Conservation (phyloP, 2,888 invertebrate genomes). For the Drosophila melanosoma region DNA sequence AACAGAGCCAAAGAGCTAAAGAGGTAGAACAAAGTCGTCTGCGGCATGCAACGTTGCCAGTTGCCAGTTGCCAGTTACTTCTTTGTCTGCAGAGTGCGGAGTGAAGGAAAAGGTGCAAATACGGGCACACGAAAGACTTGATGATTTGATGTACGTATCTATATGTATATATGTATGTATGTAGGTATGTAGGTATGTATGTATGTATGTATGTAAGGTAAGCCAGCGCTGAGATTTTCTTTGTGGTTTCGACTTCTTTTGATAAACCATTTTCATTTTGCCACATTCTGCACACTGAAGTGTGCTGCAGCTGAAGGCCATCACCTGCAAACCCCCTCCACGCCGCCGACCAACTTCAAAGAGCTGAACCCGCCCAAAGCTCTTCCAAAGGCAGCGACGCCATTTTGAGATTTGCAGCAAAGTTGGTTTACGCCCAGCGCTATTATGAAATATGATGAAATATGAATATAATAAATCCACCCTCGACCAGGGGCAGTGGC, state of each 20-base stretch:
- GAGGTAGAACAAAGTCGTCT: slow-evolving; percentile 64
- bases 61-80: neutral
- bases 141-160: slow-evolving; percentile 65
- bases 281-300: slow-evolving; percentile 46
- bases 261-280: slow-evolving; percentile 65
- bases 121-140: slow-evolving; percentile 61
- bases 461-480: slow-evolving; percentile 70
- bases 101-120: slow-evolving; percentile 62
- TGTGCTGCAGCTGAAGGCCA: slow-evolving; percentile 35
- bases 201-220: slow-evolving; percentile 35
- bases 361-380: slow-evolving; percentile 6
- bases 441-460: slow-evolving; percentile 78
- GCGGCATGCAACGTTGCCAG: slow-evolving; percentile 38
- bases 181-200: slow-evolving; percentile 28
- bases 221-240: slow-evolving; percentile 79
- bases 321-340: neutral
- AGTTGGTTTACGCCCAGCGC: slow-evolving; percentile 41
- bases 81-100: slow-evolving; percentile 37
- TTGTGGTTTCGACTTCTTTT: slow-evolving; percentile 82
- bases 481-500: slow-evolving; percentile 24
- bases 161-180: neutral
- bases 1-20: slow-evolving; percentile 45
- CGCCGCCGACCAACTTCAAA: slow-evolving; percentile 43
- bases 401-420: slow-evolving; percentile 52
- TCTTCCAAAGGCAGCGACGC: slow-evolving; percentile 29